A percentile compares a stretch with the other conserved stretches of the same genome.
These are phyloP conservation scores for Ptychoptera albimana DNA, from an alignment of 2,888 invertebrate genomes.

Conservation along the genomic window DNA sequence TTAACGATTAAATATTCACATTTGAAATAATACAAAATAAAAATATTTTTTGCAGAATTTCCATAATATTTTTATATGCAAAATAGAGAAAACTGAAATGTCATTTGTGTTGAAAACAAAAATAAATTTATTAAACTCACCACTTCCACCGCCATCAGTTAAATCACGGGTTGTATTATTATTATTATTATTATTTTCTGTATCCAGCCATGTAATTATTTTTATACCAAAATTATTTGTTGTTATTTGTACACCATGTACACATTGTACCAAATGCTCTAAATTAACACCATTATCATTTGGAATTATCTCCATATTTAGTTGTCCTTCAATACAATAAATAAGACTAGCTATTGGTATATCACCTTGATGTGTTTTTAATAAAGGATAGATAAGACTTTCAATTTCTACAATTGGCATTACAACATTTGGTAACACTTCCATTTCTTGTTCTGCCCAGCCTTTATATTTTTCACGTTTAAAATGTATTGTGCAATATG, in stretches of 20 bases:
- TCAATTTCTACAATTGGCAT: conserved; percentile 29
- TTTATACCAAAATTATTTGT: conserved; percentile 31
- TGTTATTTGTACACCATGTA: conserved; percentile 47
- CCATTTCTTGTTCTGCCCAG: conserved; percentile 63
- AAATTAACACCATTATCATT: conserved; percentile 61
- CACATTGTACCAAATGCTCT: conserved; percentile 77
- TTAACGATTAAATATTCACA: too few relatives aligned
- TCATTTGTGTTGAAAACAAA: too few relatives aligned
- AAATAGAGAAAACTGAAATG: too few relatives aligned
- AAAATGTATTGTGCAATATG: conserved; percentile 48
- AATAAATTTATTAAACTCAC: too few relatives aligned
- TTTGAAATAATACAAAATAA: neutral
- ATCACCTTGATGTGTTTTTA: conserved; percentile 26
- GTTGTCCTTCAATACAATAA: conserved; percentile 26
- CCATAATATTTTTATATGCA: neutral
- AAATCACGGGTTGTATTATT: conserved; percentile 37
- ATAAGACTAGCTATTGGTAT: conserved; percentile 28
- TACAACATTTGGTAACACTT: conserved; percentile 39
- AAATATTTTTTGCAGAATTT: neutral
- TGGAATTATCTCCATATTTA: conserved; percentile 20
- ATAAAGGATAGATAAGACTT: conserved; percentile 24
- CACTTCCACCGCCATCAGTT: conserved; percentile 19
- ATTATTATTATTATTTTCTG: conserved; percentile 13
- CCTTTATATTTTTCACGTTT: conserved; percentile 44
- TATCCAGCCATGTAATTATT: conserved; percentile 25